These are phyloP conservation scores for Ophioninae sp. DNA, from an alignment of 2,888 invertebrate genomes.

Conservation along the genomic window DNA sequence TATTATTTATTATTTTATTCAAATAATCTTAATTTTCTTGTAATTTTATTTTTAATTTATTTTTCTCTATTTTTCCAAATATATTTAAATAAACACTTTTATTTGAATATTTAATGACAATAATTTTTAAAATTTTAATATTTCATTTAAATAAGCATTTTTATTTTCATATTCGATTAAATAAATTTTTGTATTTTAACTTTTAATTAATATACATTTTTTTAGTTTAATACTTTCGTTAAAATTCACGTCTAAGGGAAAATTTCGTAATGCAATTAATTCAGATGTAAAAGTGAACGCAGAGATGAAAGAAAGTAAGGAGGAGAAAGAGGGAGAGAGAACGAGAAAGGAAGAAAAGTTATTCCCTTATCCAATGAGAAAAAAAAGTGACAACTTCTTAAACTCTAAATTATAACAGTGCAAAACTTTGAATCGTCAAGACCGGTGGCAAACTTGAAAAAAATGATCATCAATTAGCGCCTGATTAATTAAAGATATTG, in stretches of 20 bases:
- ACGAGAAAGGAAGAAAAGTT: background rate
- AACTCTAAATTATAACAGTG: conserved; percentile 4
- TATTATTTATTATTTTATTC: too few relatives aligned
- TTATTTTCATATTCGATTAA: too few relatives aligned
- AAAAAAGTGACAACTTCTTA: conserved; percentile 10
- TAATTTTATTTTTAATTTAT: too few relatives aligned
- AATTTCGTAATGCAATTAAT: conserved; percentile 8
- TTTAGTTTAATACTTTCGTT: background rate
- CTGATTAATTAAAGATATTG: background rate
- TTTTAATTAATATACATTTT: too few relatives aligned
- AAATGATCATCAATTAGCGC: conserved; percentile 19
- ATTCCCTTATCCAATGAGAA: background rate
- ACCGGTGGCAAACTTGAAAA: background rate
- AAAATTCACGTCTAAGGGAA: background rate
- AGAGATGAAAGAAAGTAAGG: background rate
- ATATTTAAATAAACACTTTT: too few relatives aligned
- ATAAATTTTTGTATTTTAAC: too few relatives aligned
- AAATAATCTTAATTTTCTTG: too few relatives aligned
- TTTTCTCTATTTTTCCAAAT: too few relatives aligned
- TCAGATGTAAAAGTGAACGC: background rate
- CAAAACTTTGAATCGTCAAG: background rate
- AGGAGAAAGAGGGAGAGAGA: background rate
- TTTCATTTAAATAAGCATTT: too few relatives aligned
- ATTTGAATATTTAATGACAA: too few relatives aligned
- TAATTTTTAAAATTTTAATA: too few relatives aligned